phyloP scores from a whole-genome alignment of 2,888 invertebrate species.

The Leptinotarsa juncta region DNA sequence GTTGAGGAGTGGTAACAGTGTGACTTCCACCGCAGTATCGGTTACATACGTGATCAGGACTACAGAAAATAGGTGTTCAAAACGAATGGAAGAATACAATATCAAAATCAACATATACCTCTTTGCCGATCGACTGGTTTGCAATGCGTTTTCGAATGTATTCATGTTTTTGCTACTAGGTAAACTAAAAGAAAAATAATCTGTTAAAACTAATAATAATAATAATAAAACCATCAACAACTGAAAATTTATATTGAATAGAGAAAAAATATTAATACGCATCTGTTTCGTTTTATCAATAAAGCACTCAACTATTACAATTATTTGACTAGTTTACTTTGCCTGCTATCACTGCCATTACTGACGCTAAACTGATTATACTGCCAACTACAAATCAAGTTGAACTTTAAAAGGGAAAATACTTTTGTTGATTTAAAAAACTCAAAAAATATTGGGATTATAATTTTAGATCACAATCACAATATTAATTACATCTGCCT shows the following conservation, averaged over 20 bases:
- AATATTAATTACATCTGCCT: no score
- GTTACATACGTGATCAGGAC: conserved; percentile 71
- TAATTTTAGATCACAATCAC: no score
- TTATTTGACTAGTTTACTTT: no score
- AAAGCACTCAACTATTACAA: no score
- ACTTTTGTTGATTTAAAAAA: no score
- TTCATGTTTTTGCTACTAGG: conserved; percentile 65
- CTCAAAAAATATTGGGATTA: no score
- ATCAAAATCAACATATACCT: conserved; percentile 46
- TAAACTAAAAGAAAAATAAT: conserved; percentile 52
- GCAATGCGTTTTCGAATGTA: conserved; percentile 64
- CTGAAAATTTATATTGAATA: neutral
- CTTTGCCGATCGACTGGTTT: conserved; percentile 54
- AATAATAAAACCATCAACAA: neutral
- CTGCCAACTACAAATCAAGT: no score
- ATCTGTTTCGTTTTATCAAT: no score
- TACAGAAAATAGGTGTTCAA: conserved; percentile 38
- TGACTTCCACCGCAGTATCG: conserved; percentile 85
- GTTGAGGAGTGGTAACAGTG: conserved; percentile 78
- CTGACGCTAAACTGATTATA: no score
- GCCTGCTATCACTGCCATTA: no score
- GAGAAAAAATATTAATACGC: no score
- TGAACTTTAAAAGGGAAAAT: no score
- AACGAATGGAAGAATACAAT: neutral
- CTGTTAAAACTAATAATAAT: neutral